Evolutionary conservation across 2,888 invertebrate species (phyloP), one percentile per base, ranked within the genome.

Genomic region (Drosophila paramelanica): DNA sequence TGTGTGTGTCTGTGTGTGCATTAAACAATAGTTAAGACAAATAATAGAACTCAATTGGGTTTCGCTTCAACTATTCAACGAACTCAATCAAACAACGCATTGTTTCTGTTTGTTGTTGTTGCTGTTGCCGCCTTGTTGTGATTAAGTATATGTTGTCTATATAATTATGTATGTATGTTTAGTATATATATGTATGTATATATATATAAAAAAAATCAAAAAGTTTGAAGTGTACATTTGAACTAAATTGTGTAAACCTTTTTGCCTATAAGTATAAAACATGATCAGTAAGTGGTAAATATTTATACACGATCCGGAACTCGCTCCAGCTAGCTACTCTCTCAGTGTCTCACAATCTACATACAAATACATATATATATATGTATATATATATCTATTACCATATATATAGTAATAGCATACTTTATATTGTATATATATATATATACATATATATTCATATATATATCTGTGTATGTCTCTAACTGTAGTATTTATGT

Each of bases 221-320:
- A 60, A 53, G 23, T 67, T 65, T 50, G 45, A 71, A 66, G 75
- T 88, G 88, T 84, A 84, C 79, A 88, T 84, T 84, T 83, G 86
- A 86, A 88, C 88, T 84, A 88, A 84, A 88, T 88, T 88, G 82
- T 85, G 67, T 83, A 88, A 75, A 79, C 82, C 82, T 67, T 87
- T 87, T 85, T 51, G 69, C 88, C 85, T 81, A 85, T 73, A 62
- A 64, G 61, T 74, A 81, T 81, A 77, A 83, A 88, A 77, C 66
- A 77, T 85, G 81, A 74, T 74, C 81, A 67, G 49, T 80, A 87
- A 78, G 79, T 78, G 61, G 56, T 79, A 84, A 71, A 52, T 88
- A 84, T 82, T 83, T 88, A 73, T 88, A 85, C 88, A 87, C 57
- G 56, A 73, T 67, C 50, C 51, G 55, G 72, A 71, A 59, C 53